Evolutionary conservation across 2,797 vertebrate species (phyloP).

Genomic region (Coccyzus lansbergi): DNA sequence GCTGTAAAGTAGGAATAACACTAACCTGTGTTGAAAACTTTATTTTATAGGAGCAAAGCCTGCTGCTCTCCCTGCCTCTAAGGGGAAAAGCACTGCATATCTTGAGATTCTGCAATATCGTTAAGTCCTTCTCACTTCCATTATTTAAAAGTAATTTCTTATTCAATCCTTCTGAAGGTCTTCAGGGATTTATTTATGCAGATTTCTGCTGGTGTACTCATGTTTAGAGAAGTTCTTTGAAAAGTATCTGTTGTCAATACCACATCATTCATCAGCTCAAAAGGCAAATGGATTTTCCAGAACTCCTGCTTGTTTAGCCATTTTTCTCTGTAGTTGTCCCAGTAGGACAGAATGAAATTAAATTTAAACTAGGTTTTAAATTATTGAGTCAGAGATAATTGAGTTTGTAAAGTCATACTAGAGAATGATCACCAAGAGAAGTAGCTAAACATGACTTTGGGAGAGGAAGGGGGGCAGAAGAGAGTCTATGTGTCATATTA

Average conservation of each 20-base stretch:
- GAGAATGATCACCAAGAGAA: not conserved
- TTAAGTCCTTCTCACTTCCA: not conserved
- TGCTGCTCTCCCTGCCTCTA: not conserved
- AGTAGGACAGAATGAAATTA: not conserved
- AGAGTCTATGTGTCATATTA: fast-evolving
- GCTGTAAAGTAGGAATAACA: not conserved
- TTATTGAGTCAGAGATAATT: conserved; percentile 26
- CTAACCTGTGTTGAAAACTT: not conserved
- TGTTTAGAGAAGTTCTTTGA: not conserved
- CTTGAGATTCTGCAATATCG: not conserved
- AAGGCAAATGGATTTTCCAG: conserved; percentile 11
- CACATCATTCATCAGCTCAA: not conserved
- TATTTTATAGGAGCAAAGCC: not conserved
- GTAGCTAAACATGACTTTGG: not conserved
- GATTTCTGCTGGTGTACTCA: not conserved
- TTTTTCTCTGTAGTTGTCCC: not conserved
- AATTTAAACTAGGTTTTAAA: conserved; percentile 37
- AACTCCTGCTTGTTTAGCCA: not conserved
- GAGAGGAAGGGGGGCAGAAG: not conserved
- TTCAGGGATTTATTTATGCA: not conserved
- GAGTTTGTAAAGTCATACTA: not conserved
- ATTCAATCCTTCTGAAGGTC: not conserved
- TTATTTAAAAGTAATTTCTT: not conserved
- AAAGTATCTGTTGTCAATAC: not conserved
- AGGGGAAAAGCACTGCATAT: not conserved